Evolutionary conservation across 2,888 invertebrate genomes (phyloP).

Genomic region (Branchipolynoe longqiensis): DNA sequence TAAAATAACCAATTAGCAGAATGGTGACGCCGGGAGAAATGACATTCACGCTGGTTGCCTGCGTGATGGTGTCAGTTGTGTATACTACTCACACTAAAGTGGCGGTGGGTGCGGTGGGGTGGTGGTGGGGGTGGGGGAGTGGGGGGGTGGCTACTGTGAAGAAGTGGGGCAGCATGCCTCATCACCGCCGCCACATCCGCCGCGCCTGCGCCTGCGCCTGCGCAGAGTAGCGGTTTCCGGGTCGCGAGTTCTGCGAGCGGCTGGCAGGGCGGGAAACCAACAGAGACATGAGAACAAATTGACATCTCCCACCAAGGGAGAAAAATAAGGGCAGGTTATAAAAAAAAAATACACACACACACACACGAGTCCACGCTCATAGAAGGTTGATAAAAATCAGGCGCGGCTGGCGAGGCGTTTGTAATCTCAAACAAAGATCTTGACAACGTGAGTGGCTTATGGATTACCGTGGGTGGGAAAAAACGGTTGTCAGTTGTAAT

Average conservation of each 20-base stretch:
- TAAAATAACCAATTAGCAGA: slow-evolving; percentile 40
- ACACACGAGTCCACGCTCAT: slow-evolving; percentile 26
- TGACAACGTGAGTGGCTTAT: slow-evolving; percentile 53
- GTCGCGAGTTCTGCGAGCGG: too few species aligned
- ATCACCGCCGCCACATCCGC: too few species aligned
- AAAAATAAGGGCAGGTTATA: not conserved
- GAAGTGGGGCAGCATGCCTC: too few species aligned
- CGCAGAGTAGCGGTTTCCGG: too few species aligned
- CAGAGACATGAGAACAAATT: slow-evolving; percentile 26
- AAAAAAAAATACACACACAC: not conserved
- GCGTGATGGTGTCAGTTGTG: not conserved
- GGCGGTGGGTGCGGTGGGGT: not conserved
- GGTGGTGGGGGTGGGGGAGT: not conserved
- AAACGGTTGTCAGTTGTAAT: slow-evolving; percentile 49
- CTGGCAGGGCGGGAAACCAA: not conserved
- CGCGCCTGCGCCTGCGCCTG: too few species aligned
- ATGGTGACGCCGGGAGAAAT: not conserved
- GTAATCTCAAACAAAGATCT: slow-evolving; percentile 55
- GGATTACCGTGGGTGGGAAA: slow-evolving; percentile 29
- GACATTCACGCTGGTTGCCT: not conserved
- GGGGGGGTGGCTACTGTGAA: too few species aligned
- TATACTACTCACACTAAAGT: slow-evolving; percentile 14
- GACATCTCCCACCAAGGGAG: slow-evolving; percentile 21
- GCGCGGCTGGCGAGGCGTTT: slow-evolving; percentile 33
- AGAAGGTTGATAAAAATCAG: slow-evolving; percentile 49